Percentiles rank a stretch among this genome's conserved stretches.
Conservation (phyloP, 2,888 invertebrate genomes). For the Drosophila flavopinicola region DNA sequence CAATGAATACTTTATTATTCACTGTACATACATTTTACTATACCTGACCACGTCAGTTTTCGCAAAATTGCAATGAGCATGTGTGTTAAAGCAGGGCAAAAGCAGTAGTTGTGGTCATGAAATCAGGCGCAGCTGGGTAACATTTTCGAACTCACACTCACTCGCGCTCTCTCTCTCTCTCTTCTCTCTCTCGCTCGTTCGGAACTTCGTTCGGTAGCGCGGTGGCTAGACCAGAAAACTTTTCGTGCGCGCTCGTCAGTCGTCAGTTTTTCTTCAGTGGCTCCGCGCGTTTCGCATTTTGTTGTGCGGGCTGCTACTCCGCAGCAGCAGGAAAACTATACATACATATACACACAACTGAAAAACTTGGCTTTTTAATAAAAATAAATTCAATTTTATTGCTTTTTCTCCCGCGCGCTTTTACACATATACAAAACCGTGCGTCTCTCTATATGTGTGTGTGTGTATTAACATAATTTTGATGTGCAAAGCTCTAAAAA, state of each 20-base stretch:
- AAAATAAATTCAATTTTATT: constrained; percentile 79
- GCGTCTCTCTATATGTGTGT: constrained; percentile 55
- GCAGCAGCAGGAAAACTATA: constrained; percentile 74
- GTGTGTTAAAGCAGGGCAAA: constrained; percentile 1
- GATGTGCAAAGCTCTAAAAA: constrained; percentile 55
- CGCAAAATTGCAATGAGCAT: background rate
- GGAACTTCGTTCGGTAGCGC: constrained; percentile 59
- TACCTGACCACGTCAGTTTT: background rate
- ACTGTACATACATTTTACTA: too few species aligned
- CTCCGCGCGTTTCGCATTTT: constrained; percentile 81
- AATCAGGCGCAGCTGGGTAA: constrained; percentile 31
- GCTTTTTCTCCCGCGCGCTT: constrained; percentile 75
- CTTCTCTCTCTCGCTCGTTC: constrained; percentile 47
- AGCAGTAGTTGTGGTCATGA: constrained; percentile 23
- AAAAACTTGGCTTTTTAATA: constrained; percentile 68
- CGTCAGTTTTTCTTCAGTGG: constrained; percentile 79
- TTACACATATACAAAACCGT: constrained; percentile 60
- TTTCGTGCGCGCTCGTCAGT: constrained; percentile 69
- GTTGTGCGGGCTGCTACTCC: constrained; percentile 78
- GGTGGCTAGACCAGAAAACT: constrained; percentile 58
- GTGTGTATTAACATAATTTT: constrained; percentile 61
- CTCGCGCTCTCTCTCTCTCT: constrained; percentile 46
- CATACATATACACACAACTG: constrained; percentile 65
- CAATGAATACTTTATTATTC: too few species aligned
- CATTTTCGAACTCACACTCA: constrained; percentile 64